Evolutionary conservation across 2,888 invertebrate genomes (phyloP), one percentile per base, ranked within the genome.

Genomic region (Diabrotica balteata): DNA sequence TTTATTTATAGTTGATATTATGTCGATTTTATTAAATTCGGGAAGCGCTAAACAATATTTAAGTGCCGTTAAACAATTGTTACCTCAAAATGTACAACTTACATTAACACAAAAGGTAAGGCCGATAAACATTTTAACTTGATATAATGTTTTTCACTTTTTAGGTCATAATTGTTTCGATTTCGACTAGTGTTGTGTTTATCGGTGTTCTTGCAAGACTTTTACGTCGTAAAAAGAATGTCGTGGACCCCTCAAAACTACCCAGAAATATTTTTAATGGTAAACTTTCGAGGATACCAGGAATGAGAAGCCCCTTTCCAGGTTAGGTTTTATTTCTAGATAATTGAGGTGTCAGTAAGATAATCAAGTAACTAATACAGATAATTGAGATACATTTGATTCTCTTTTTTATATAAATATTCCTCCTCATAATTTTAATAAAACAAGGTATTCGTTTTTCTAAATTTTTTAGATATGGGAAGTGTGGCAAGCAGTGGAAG

Each of bases 131-230:
- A 60, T 4, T 47, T 54, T 52, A 54, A 46, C 22, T 59, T 47
- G 59, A 22, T 17, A 51, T 52, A 7, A 42, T 11, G 52, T 49
- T 52, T 52, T 50, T 59, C 51, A 52, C 10, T 71, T 83, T 83
- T 46, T 78, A 93, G 91, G 88, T 93, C 67, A 87, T 92, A 66
- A 84, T 92, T 78, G 87, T 92, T 80, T 91, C 93, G 72, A 86
- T 93, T 72, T 89, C 92, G 59, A 88, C 93, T 50, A 93, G 96
- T 79, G 90, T 94, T 22, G 89, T 93, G 8, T 86, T 96, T n/a
- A 88, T 96, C 52, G 93, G 94, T 50, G 89, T 94, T 8, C 84
- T 96, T 45, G 94, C 96, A 52, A 89, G 91, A 75, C 94, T 93
- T 83, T 85, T 95, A 76, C 90, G 93, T 58, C 87, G 94, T 64